These are phyloP conservation scores for Pogoniulus pusillus DNA, from an alignment of 2,797 vertebrate species.

Conservation along the genomic window DNA sequence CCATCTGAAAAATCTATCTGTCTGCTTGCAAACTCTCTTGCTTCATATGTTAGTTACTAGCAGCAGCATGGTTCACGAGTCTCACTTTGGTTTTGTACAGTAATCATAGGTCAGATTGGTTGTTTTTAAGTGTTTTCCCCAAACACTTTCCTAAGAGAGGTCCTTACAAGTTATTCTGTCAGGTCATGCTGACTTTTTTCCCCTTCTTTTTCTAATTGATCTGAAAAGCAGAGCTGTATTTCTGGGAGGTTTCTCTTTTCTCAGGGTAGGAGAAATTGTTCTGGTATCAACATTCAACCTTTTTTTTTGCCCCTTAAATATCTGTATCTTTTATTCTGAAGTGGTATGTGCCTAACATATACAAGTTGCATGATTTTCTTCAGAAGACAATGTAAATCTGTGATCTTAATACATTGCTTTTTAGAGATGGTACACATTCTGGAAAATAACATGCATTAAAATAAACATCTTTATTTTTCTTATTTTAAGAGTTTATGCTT, in stretches of 20 bases:
- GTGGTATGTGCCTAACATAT: not conserved
- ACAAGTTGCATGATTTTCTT: not conserved
- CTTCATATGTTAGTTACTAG: not conserved
- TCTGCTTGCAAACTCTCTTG: not conserved
- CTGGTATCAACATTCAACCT: not conserved
- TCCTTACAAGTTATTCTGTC: not conserved
- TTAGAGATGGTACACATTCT: conserved; percentile 12
- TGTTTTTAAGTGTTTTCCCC: not conserved
- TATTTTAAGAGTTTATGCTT: not conserved
- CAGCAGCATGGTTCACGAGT: not conserved
- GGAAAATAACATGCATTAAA: conserved; percentile 37
- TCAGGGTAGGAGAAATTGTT: not conserved
- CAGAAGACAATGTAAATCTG: not conserved
- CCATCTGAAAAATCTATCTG: not conserved
- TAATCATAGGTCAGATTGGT: not conserved
- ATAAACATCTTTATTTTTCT: not conserved
- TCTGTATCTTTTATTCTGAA: not conserved
- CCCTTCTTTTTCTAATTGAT: not conserved
- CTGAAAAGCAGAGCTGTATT: not conserved
- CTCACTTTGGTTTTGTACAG: not conserved
- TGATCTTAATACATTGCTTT: not conserved
- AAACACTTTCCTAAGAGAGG: not conserved
- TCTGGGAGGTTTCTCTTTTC: not conserved
- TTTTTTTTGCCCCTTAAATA: not conserved
- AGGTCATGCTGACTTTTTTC: not conserved